A percentile compares a stretch with the other conserved stretches of the same genome.
Conservation (phyloP, 2,888 invertebrate genomes). For the Bugula neritina region DNA sequence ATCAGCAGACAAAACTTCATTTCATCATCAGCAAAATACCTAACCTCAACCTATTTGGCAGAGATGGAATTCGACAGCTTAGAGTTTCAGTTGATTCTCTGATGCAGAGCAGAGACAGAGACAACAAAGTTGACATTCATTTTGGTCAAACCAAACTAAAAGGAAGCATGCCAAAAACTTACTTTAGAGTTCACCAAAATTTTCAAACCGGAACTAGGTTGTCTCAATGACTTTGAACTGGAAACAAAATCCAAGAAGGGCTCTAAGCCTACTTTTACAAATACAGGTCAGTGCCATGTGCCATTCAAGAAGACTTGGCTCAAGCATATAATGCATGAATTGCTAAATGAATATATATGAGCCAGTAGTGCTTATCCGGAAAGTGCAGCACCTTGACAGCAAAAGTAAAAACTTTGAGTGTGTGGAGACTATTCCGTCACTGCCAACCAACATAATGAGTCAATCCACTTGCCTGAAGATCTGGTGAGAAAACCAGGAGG, state of each 20-base stretch:
- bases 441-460: conserved; percentile 30
- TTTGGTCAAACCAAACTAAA: no score
- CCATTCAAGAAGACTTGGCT: no score
- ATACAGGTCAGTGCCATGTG: conserved; percentile 31
- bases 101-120: background rate
- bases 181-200: background rate
- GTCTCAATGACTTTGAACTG: background rate
- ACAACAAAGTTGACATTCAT: background rate
- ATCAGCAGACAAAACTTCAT: background rate
- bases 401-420: conserved; percentile 24
- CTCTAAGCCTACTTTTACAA: background rate
- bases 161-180: no score
- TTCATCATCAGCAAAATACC: background rate
- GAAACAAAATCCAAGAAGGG: background rate
- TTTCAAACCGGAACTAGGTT: background rate
- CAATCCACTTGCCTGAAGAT: no score
- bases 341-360: no score
- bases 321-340: conserved; percentile 28
- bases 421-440: conserved; percentile 33
- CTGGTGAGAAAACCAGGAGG: conserved; percentile 29
- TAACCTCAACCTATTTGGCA: background rate
- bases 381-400: conserved; percentile 8
- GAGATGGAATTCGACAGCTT: background rate
- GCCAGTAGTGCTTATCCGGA: conserved; percentile 31
- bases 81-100: background rate